Base-by-base conservation (phyloP, 2,113 vertebrate species). In the Peromyscus polionotus region DNA sequence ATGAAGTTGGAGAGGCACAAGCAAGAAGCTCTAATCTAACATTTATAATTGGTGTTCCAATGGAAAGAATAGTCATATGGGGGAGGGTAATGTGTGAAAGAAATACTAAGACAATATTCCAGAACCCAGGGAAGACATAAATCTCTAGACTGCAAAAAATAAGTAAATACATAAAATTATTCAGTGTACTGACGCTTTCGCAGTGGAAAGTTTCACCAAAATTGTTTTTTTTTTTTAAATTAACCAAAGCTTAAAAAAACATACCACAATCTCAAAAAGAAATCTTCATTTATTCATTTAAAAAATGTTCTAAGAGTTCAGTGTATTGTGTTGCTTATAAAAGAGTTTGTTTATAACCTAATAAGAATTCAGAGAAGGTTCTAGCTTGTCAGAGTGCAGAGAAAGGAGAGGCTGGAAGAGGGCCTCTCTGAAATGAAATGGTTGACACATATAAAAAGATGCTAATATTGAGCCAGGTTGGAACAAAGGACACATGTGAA, bases 161-260 rank as follows among this genome's bases (percentile, higher is more conserved):
- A 54, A 79, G 17, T 9, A 5, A 20, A 36, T 2, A 80, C 59
- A 14, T 63, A 42, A 68, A 92, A 51, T 59, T n/a, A 81, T 59
- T 93, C 12, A 16, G 8, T n/a, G 2, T 92, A 57, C 22, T 94
- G n/a, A 17, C 5, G 90, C 92, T 88, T 2, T 63, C 57, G 28
- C 31, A 73, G 31, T 45, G 80, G 54, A 83, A 73, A 87, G 73
- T 95, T 96, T 95, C 79, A 87, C 48, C 36, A 63, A 83, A 88
- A 91, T 87, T 89, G 33, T 39, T 17, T 63, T 57, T n/a, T n/a
- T 54, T 54, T 54, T 54, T 54, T 48, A 7, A 48, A 59, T 65
- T 65, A 28, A 80, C 16, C 14, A 84, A 91, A 77, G 1, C 22
- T 92, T 83, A 91, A 39, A 68, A 90, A 93, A 90, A 93, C 54